A percentile compares a stretch with the other conserved stretches of the same genome.
phyloP scores from a whole-genome alignment of 2,888 invertebrate genomes.

The Sesia apiformis region DNA sequence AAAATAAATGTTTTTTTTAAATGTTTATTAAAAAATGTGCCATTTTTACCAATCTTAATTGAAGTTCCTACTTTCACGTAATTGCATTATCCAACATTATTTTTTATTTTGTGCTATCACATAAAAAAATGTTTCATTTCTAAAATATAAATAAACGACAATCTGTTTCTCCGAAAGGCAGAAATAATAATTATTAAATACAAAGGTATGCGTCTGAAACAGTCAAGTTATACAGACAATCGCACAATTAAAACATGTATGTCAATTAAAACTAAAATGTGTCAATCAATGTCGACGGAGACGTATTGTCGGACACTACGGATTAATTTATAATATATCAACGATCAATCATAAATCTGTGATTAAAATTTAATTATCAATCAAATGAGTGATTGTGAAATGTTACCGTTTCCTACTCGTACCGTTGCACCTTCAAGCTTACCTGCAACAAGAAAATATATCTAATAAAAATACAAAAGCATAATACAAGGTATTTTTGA shows the following conservation, averaged over 20 bases:
- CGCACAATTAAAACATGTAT: constrained; percentile 46
- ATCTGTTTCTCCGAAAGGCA: background rate
- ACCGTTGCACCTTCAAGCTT: background rate
- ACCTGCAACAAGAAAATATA: background rate
- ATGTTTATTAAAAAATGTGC: no score
- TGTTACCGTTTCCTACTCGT: background rate
- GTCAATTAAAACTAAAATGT: constrained; percentile 62
- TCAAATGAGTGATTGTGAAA: constrained; percentile 15
- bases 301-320: constrained; percentile 18
- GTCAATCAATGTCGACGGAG: constrained; percentile 40
- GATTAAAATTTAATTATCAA: constrained; percentile 23
- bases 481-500: no score
- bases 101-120: no score
- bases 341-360: constrained; percentile 28
- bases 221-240: constrained; percentile 15
- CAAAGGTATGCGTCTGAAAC: constrained; percentile 6
- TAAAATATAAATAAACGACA: background rate
- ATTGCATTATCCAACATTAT: no score
- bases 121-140: no score
- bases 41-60: no score
- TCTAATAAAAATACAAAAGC: no score
- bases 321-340: constrained; percentile 30
- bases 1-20: no score
- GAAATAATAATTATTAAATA: background rate
- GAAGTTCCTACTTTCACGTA: no score